phyloP scores from a whole-genome alignment of 2,888 invertebrate genomes.

The Polylopha cassiicola region DNA sequence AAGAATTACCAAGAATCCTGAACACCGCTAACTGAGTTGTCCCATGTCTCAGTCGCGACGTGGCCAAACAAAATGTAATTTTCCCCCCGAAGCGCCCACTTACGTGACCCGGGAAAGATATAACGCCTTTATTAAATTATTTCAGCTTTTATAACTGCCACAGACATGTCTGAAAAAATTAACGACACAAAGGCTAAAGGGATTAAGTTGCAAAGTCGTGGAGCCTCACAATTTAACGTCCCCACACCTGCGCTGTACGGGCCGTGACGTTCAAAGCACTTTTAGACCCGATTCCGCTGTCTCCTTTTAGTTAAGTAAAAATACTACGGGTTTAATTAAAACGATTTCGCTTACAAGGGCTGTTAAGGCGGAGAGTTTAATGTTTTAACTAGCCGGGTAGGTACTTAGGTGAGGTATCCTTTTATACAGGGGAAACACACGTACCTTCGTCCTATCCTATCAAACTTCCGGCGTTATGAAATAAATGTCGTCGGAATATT shows the following conservation, averaged over 20 bases:
- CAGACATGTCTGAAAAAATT: slow-evolving; percentile 55
- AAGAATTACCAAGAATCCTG: slow-evolving; percentile 65
- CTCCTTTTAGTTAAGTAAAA: slow-evolving; percentile 17
- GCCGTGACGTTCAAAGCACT: slow-evolving; percentile 15
- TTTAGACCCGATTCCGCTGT: slow-evolving; percentile 8
- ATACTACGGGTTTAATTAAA: slow-evolving; percentile 22
- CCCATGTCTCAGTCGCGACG: slow-evolving; percentile 62
- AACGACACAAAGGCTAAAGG: slow-evolving; percentile 51
- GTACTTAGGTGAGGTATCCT: slow-evolving; percentile 2
- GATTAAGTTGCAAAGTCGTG: slow-evolving; percentile 40
- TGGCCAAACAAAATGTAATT: slow-evolving; percentile 76
- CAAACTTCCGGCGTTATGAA: slow-evolving; percentile 65
- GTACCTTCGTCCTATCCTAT: slow-evolving; percentile 58
- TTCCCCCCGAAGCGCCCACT: slow-evolving; percentile 66
- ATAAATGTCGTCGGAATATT: slow-evolving; percentile 68
- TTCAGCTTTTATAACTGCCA: slow-evolving; percentile 65
- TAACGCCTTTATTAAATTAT: slow-evolving; percentile 74
- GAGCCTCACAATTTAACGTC: slow-evolving; percentile 14
- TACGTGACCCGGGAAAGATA: slow-evolving; percentile 75
- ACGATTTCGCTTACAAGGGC: slow-evolving; percentile 19
- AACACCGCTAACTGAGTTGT: slow-evolving; percentile 72
- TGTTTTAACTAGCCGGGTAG: slow-evolving; percentile 9
- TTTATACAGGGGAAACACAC: slow-evolving; percentile 38
- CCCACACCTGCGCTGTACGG: slow-evolving; percentile 15
- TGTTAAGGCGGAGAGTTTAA: slow-evolving; percentile 17